Evolutionary conservation across 2,888 invertebrate species (phyloP).

Genomic region (Rotaria sp.): DNA sequence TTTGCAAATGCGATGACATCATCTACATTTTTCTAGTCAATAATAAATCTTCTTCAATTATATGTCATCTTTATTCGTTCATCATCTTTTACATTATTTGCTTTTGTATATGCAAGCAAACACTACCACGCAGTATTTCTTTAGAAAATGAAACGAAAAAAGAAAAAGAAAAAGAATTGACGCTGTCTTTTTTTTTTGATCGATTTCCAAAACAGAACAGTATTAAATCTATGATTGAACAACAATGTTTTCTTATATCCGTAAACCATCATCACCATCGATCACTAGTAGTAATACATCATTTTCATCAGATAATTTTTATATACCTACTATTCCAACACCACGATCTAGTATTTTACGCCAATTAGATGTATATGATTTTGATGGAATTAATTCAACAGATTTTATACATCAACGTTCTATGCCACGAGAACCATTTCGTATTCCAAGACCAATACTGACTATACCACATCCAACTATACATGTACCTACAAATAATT

Average conservation of each 20-base stretch:
- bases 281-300: neutral
- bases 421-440: neutral
- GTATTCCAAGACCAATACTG: neutral
- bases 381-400: neutral
- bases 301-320: neutral
- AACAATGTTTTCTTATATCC: neutral
- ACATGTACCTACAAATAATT: neutral
- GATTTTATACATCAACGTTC: neutral
- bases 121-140: neutral
- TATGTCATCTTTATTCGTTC: neutral
- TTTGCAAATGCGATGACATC: constrained; percentile 4
- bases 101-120: neutral
- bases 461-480: constrained; percentile 13
- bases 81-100: neutral
- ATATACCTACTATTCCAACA: neutral
- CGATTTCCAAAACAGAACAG: neutral
- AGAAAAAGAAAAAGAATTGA: neutral
- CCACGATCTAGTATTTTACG: neutral
- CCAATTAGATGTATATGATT: neutral
- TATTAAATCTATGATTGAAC: constrained; percentile 6
- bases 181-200: neutral
- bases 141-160: neutral
- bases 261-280: neutral
- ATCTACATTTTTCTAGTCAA: neutral
- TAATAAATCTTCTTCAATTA: neutral